Conservation (phyloP, 2,797 vertebrate genomes). For the Esox masquinongy region DNA sequence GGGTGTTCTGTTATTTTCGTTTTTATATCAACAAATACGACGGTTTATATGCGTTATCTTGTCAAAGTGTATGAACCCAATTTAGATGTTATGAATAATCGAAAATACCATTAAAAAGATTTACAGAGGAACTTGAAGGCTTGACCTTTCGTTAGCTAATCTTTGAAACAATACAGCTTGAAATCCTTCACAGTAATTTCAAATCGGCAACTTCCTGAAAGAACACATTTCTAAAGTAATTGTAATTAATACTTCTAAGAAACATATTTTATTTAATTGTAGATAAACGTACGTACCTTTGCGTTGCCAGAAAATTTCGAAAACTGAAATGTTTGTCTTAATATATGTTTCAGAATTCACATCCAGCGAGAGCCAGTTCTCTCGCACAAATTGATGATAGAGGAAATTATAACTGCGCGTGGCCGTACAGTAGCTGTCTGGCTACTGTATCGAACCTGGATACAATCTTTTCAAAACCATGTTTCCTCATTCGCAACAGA, state of each 20-base stretch:
- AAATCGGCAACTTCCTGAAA: constrained; percentile 45
- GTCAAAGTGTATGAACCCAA: neutral
- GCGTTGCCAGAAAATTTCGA: neutral
- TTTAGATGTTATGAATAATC: neutral
- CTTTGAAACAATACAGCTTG: neutral
- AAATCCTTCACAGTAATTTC: neutral
- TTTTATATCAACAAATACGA: neutral
- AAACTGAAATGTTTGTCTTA: neutral
- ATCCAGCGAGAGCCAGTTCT: neutral
- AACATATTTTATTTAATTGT: neutral
- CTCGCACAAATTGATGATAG: neutral
- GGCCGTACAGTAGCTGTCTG: neutral
- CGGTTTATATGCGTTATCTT: neutral
- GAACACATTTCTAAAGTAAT: neutral
- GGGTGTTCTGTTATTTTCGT: neutral
- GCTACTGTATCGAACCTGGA: neutral
- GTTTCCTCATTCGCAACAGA: neutral
- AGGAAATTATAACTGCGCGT: constrained; percentile 6
- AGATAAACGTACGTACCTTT: constrained; percentile 56
- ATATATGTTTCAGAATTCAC: neutral
- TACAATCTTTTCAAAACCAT: neutral
- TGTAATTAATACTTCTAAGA: neutral
- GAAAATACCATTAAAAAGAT: neutral
- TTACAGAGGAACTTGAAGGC: neutral
- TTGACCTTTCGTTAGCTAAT: neutral